A percentile compares a stretch with the other conserved stretches of the same genome.
Conservation (phyloP, 2,113 vertebrate species). For the Mionectes macconnelli region DNA sequence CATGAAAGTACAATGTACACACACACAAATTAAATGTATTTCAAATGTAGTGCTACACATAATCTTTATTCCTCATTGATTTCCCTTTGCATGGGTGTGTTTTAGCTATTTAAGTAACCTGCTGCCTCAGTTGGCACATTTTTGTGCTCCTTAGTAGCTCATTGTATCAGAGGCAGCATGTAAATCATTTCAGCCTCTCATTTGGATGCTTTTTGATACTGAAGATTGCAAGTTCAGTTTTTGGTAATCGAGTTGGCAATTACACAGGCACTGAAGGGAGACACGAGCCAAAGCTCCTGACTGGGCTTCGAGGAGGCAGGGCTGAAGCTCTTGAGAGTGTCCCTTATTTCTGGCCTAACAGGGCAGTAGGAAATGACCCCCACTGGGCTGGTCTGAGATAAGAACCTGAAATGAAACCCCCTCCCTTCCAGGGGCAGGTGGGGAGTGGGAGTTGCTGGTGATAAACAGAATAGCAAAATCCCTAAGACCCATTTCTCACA, state of each 20-base stretch:
- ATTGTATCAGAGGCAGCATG: not conserved
- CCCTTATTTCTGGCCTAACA: not conserved
- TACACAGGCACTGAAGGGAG: not conserved
- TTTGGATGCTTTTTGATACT: not conserved
- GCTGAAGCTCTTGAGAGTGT: not conserved
- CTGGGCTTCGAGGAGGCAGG: not conserved
- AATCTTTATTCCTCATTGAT: not conserved
- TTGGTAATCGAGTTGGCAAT: not conserved
- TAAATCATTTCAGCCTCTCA: not conserved
- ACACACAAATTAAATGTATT: not conserved
- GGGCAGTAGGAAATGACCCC: not conserved
- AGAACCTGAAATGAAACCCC: not conserved
- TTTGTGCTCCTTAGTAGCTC: not conserved
- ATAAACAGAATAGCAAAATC: not conserved
- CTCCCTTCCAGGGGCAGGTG: not conserved
- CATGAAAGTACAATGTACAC: rapidly evolving
- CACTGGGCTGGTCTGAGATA: rapidly evolving
- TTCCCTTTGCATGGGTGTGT: not conserved
- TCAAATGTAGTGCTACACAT: not conserved
- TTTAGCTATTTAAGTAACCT: not conserved
- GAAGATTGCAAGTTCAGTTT: not conserved
- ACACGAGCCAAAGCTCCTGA: not conserved
- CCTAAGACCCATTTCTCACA: not conserved
- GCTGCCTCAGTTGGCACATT: not conserved
- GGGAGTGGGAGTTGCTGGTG: too few relatives aligned